A percentile compares a stretch with the other conserved stretches of the same genome.
Conservation (phyloP, 2,888 invertebrate genomes). For the Tetranychus truncatus region DNA sequence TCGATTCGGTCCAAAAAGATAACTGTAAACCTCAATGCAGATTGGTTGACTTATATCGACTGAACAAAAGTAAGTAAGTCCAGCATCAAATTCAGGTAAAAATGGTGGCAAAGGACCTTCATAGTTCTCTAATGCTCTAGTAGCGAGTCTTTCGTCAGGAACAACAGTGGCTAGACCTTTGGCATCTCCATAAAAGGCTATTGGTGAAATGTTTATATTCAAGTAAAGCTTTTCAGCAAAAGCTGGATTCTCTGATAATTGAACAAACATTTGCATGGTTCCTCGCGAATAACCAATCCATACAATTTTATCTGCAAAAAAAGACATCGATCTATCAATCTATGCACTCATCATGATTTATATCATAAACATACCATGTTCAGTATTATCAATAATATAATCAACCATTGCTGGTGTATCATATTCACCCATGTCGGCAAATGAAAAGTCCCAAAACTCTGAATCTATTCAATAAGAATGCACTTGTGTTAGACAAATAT, state of each 20-base stretch:
- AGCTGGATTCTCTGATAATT: background rate
- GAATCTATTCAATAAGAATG: too few relatives aligned
- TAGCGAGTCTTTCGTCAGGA: too few relatives aligned
- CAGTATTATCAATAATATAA: background rate
- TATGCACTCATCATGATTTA: background rate
- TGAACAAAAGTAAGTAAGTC: background rate
- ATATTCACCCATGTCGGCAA: too few relatives aligned
- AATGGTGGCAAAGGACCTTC: too few relatives aligned
- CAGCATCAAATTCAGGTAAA: background rate
- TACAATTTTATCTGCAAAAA: background rate
- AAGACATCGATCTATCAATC: background rate
- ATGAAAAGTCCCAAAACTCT: too few relatives aligned
- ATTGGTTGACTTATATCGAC: background rate
- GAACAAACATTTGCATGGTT: background rate
- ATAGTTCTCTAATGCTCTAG: too few relatives aligned
- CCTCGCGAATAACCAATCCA: background rate
- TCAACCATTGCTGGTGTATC: background rate
- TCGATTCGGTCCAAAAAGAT: background rate
- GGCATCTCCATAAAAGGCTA: background rate
- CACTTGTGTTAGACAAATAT: too few relatives aligned
- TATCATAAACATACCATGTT: background rate
- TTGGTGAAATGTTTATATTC: background rate
- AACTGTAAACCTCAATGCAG: background rate
- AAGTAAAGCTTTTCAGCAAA: background rate
- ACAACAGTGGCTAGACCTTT: background rate